Base-by-base conservation (phyloP, 2,888 invertebrate genomes). In the Aphodius sticticus region DNA sequence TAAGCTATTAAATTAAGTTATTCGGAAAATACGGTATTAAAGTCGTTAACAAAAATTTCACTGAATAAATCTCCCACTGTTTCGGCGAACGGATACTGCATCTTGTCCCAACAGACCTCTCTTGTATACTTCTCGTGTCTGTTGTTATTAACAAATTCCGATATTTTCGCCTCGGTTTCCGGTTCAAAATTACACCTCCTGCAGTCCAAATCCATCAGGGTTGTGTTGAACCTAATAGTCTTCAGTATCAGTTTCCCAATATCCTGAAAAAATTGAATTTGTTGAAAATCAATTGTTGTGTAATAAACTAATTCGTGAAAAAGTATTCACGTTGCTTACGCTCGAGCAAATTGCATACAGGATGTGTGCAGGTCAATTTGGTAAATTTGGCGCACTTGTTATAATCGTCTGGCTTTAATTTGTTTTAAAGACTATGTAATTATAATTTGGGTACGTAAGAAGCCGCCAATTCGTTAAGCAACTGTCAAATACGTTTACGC, bases 101-200 rank as follows among this genome's bases (percentile, higher is more conserved):
- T 0, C 35, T 35, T 35, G 69, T 69, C 70, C 76, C 26, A 69
- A 16, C 76, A 69, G 9, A 74, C 14, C 3, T 74, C 74, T 74
- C 37, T 74, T 37, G 74, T n/a, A n/a, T 37, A n/a, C n/a, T 35
- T 74, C 35, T 74, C n/a, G 6, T 37, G 16, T 36, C 80, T 80
- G 76, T 85, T 85, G 76, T 81, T 81, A 72, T 82, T 37, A 16
- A 87, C 77, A 79, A 81, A 80, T 70, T 84, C 77, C 69, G 85
- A 83, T 79, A 87, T 86, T 78, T 83, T 79, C 38, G 84, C 83
- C 71, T 86, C 86, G 6, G 82, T 79, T 37, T 83, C 82, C 6
- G 85, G 82, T 9, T 80, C 78, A 26, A 87, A 83, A 78, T 81
- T 83, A 77, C 86, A 86, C 86, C 87, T 87, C 80, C 87, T 82